These are phyloP conservation scores for Nudaria mundana DNA, from an alignment of 2,888 invertebrate species.

Conservation along the genomic window DNA sequence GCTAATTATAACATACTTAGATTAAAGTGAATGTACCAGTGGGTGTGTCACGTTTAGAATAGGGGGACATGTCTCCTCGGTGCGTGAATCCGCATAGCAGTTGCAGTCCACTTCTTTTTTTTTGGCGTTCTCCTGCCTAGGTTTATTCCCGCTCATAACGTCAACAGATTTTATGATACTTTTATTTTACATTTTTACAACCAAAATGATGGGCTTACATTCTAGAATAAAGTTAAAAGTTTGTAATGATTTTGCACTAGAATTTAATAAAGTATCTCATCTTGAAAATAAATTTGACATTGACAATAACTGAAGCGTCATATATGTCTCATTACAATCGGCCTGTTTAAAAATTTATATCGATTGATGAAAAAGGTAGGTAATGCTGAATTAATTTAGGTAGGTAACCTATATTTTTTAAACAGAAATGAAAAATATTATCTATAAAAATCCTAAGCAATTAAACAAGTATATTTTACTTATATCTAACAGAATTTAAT, in stretches of 20 bases:
- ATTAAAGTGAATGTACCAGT: constrained; percentile 46
- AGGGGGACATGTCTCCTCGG: constrained; percentile 43
- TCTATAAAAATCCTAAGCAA: too few relatives aligned
- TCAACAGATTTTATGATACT: constrained; percentile 9
- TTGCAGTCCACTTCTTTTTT: constrained; percentile 39
- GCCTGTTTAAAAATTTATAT: constrained; percentile 3
- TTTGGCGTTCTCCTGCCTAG: constrained; percentile 28
- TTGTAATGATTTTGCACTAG: constrained; percentile 15
- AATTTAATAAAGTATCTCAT: constrained; percentile 21
- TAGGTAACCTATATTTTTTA: not conserved
- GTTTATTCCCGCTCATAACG: constrained; percentile 49
- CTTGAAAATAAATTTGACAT: constrained; percentile 8
- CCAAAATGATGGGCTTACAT: constrained; percentile 33
- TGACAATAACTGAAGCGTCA: constrained; percentile 13
- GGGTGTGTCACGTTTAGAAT: constrained; percentile 63
- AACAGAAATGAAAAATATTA: too few relatives aligned
- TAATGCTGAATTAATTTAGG: not conserved
- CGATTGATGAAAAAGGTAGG: not conserved
- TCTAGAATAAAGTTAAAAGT: constrained; percentile 17
- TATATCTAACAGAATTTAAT: too few relatives aligned
- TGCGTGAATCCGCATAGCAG: constrained; percentile 40
- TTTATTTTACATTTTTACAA: constrained; percentile 35
- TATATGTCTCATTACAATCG: constrained; percentile 3
- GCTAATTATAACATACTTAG: too few relatives aligned
- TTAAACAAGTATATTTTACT: too few relatives aligned